Evolutionary conservation across 2,888 invertebrate species (phyloP), one percentile per base, ranked within the genome.

Genomic region (Leptinotarsa tumamoca): DNA sequence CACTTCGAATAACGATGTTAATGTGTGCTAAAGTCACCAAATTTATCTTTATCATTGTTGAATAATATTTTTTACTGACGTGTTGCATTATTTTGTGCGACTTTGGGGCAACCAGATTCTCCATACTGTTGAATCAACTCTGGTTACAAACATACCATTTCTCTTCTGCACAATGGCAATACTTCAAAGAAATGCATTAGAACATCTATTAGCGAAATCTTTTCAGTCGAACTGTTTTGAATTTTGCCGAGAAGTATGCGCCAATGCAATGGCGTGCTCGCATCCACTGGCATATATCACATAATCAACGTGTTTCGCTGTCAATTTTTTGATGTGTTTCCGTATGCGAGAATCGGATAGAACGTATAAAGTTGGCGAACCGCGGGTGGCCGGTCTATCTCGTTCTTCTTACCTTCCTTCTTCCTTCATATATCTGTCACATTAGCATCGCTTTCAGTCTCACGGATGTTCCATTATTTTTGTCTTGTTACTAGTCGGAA

Each of bases 271-370:
- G 61, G 74, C 80, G 79, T 79, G 79, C 79, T 77, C 70, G 74
- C 74, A 78, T 78, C 79, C 78, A 79, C 76, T 49, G 79, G 79
- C 78, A 81, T 81, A 81, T 81, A 81, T 81, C 81, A 80, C 81
- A 79, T 74, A 79, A 79, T 80, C 77, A 77, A 63, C 63, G 63
- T 63, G 21, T 33, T 63, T 33, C 63, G 27, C 63, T 63, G 63
- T 63, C 63, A 63, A 63, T 63, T 82, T 82, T 82, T 80, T 81
- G 80, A 83, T 80, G 77, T 79, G 81, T 83, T 84, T 80, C 80
- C 80, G 76, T 82, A 82, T 80, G 82, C 79, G 81, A 82, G 83
- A 82, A 82, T 82, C 80, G 76, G 78, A 80, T 83, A 84, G 83
- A 84, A 85, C 73, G 54, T 51, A 67, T 23, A 49, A 72, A 63